Evolutionary conservation across 2,113 vertebrate genomes (phyloP), one percentile per base, ranked within the genome.

Genomic region (Coreoperca whiteheadi): DNA sequence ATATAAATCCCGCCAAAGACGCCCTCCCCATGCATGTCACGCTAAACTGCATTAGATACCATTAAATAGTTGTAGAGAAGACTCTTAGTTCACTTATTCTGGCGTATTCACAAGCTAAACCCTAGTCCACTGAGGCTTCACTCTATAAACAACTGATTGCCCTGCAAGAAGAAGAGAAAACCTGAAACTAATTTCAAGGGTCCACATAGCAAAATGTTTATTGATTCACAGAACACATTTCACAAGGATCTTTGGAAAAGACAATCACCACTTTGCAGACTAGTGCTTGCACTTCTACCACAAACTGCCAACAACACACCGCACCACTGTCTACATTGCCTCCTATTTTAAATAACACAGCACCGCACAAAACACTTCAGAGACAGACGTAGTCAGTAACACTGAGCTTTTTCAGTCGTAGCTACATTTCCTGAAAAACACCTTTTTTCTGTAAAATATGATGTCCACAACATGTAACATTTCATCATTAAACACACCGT

Each of bases 221-320:
- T 88, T 91, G 53, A 75, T 68, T 85, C 74, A 90, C 79, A 77
- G 67, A 83, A 90, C 75, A 81, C 69, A 4, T 64, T 82, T 78
- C 60, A 90, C 65, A 30, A 61, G 16, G 25, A 48, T 7, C 7
- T 66, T 68, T 59, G 25, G 69, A 76, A 63, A 57, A 75, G 15
- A 79, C 48, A 69, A 71, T 57, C 15, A 34, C 6, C 32, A 46
- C 77, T 60, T 48, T 39, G 32, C 48, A 83, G 37, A 64, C 67
- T 3, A 64, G 51, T 37, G 23, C 72, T 87, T 80, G 78, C 77
- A 39, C 34, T 46, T 65, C 4, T 69, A 73, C 48, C 68, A 67
- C 18, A 59, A 65, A 60, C 56, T 4, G 32, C 10, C 43, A 16
- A 74, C 56, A 80, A 43, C 3, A 25, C 15, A 79, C 28, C 3